Evolutionary conservation across 1,140 invertebrate genomes (phyloP).

Genomic region (Hestina assimilis): DNA sequence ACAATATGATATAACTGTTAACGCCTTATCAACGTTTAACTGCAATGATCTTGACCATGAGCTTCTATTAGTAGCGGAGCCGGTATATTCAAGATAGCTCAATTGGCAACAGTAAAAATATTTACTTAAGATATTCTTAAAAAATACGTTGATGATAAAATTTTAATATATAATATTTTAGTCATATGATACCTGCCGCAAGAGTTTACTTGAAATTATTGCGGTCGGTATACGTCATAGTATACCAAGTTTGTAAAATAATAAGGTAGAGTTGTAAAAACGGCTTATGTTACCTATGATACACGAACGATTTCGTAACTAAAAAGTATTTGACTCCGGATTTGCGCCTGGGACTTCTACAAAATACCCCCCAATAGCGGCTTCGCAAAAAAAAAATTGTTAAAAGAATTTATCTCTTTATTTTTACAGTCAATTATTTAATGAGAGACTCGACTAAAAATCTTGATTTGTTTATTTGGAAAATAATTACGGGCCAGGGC

Average conservation of each 20-base stretch:
- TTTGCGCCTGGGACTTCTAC: too few relatives aligned
- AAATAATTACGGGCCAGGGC: too few relatives aligned
- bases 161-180: too few relatives aligned
- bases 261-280: too few relatives aligned
- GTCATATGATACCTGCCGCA: conserved; percentile 23
- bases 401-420: too few relatives aligned
- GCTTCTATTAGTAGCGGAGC: conserved; percentile 13
- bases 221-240: conserved; percentile 17
- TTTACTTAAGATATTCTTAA: conserved; percentile 21
- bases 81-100: conserved; percentile 6
- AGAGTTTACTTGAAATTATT: conserved; percentile 26
- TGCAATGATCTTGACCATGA: conserved; percentile 40
- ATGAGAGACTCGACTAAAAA: too few relatives aligned
- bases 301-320: too few relatives aligned
- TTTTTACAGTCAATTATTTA: too few relatives aligned
- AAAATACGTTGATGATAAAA: not conserved
- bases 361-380: too few relatives aligned
- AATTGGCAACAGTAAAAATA: conserved; percentile 27
- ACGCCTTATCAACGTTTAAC: conserved; percentile 29
- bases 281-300: not conserved
- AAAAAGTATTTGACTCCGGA: too few relatives aligned
- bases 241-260: not conserved
- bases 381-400: too few relatives aligned
- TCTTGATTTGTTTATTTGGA: too few relatives aligned
- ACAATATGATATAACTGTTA: conserved; percentile 14